Evolutionary conservation across 2,888 invertebrate genomes (phyloP), one percentile per base, ranked within the genome.

Genomic region (Synanthedon tipuliformis): DNA sequence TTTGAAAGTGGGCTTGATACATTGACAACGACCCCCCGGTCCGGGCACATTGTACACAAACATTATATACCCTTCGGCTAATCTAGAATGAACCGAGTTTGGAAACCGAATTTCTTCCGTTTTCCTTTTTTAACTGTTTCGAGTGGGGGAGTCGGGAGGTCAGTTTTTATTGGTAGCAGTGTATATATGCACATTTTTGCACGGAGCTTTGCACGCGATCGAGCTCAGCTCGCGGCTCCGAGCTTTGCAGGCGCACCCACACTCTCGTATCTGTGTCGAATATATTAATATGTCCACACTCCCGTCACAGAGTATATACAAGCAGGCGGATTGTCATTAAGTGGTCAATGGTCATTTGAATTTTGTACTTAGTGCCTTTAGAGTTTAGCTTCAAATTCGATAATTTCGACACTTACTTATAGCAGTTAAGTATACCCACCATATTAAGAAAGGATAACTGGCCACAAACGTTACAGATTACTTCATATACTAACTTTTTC

Each of bases 171-270:
- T 81, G 81, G 83, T 74, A 64, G 73, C 69, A 73, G 69, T 67
- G 66, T 71, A 69, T 72, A 73, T 34, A 73, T 76, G 76, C 81
- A 82, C 79, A 83, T 83, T 86, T 84, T 82, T 85, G 85, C 85
- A 85, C 74, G 78, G 79, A 74, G 74, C 76, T 75, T 66, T 72
- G 78, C 80, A 75, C 74, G 79, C 80, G 78, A 80, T 71, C 75
- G 68, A 64, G 71, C 73, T 72, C 67, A 68, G 73, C 74, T 61
- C 62, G 63, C 63, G 68, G 72, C 75, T 84, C 83, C 84, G 80
- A 63, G 64, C 52, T 49, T 52, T 51, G 51, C 16, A 15, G 45
- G 54, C 51, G 13, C 75, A 71, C 73, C 56, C 79, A 75, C 71
- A 68, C 67, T 56, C 54, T 51, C 12, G 56, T 57, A 59, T 59